A percentile compares a stretch with the other conserved stretches of the same genome.
phyloP scores from a whole-genome alignment of 2,797 vertebrate species.

The Halcyon leucocephala region DNA sequence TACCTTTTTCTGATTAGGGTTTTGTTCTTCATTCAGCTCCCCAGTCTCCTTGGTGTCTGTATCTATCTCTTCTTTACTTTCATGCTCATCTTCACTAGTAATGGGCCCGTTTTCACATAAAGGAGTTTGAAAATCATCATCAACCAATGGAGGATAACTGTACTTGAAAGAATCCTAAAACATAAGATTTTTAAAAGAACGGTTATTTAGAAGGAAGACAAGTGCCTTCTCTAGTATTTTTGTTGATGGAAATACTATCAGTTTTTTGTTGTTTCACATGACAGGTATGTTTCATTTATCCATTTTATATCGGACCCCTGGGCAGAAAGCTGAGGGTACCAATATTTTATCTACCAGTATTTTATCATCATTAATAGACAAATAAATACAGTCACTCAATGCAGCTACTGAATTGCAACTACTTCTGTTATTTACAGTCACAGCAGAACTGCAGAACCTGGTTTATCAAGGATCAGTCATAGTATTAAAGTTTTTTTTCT shows the following conservation, averaged over 20 bases:
- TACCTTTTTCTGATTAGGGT: conserved; percentile 91
- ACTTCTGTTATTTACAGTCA: not conserved
- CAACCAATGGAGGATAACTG: conserved; percentile 95
- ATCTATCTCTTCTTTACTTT: conserved; percentile 90
- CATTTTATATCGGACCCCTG: not conserved
- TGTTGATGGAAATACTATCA: not conserved
- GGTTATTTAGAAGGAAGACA: not conserved
- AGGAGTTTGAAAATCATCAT: conserved; percentile 96
- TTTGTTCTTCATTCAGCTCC: conserved; percentile 87
- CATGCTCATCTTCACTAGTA: conserved; percentile 90
- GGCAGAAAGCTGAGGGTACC: not conserved
- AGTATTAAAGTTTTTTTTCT: not conserved
- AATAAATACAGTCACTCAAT: not conserved
- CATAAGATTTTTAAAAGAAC: conserved; percentile 3
- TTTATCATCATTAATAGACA: not conserved
- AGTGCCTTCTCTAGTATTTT: not conserved
- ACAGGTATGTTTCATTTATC: not conserved
- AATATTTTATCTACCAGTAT: not conserved
- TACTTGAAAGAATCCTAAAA: conserved; percentile 94
- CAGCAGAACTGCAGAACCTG: not conserved
- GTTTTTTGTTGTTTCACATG: not conserved
- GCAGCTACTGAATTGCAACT: not conserved
- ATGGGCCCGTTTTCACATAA: conserved; percentile 93
- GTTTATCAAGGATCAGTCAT: not conserved
- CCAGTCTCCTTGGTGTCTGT: conserved; percentile 85